Evolutionary conservation across 30 jellyfish, hydroid and myxozoan species (phyloP).

Genomic region (Calvadosia cruxmelitensis): DNA sequence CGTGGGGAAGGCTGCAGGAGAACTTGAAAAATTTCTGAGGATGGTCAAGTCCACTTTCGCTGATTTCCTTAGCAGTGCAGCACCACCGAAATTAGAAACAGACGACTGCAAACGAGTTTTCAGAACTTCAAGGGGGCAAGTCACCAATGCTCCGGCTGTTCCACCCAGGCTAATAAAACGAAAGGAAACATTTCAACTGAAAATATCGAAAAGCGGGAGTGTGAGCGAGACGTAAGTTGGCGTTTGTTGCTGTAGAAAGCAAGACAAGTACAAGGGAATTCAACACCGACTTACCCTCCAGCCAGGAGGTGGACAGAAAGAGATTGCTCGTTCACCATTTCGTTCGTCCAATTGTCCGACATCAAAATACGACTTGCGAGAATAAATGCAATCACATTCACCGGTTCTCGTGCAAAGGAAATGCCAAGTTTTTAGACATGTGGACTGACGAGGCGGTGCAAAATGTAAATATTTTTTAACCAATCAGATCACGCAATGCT

Average conservation of each 20-base stretch:
- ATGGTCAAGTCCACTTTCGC: background rate
- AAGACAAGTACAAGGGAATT: no score
- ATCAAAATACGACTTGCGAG: background rate
- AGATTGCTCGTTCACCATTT: slow-evolving; percentile 34
- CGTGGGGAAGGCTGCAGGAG: background rate
- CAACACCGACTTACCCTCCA: slow-evolving; percentile 49
- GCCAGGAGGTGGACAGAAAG: slow-evolving; percentile 41
- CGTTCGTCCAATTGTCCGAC: background rate
- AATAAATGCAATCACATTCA: no score
- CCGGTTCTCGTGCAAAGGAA: no score
- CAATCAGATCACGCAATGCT: no score
- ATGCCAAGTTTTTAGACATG: no score
- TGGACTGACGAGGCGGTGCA: no score
- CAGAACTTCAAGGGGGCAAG: slow-evolving; percentile 57
- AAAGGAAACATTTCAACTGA: no score
- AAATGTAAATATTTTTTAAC: no score
- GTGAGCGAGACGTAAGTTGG: no score
- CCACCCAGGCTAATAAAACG: slow-evolving; percentile 39
- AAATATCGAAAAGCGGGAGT: no score
- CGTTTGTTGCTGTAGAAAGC: no score
- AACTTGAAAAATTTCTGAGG: background rate
- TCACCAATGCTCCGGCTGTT: slow-evolving; percentile 45
- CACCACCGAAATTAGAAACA: slow-evolving; percentile 1
- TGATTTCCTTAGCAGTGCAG: background rate
- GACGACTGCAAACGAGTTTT: slow-evolving; percentile 60